Conservation (phyloP, 2,113 vertebrate genomes). For the Corythaixoides concolor region DNA sequence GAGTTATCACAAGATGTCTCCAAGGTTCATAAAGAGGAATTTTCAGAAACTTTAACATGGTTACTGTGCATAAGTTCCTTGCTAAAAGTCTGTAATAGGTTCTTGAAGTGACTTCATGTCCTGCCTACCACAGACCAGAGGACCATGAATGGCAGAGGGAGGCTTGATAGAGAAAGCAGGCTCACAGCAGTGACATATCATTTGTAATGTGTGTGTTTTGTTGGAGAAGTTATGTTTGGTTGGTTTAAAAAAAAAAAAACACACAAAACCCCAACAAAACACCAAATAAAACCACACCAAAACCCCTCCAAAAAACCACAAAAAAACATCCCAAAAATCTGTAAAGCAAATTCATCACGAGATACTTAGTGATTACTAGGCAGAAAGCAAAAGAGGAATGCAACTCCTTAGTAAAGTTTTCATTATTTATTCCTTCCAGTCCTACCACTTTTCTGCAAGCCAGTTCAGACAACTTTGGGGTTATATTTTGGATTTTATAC, state of each 20-base stretch:
- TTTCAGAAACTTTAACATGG: too few relatives aligned
- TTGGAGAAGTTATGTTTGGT: background rate
- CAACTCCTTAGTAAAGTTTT: background rate
- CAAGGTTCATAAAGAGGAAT: too few relatives aligned
- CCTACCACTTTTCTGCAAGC: background rate
- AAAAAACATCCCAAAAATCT: background rate
- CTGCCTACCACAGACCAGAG: background rate
- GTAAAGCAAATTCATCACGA: background rate
- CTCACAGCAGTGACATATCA: rapidly evolving
- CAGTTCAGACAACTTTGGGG: background rate
- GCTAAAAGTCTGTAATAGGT: background rate
- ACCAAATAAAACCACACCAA: background rate
- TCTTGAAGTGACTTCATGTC: background rate
- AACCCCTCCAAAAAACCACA: background rate
- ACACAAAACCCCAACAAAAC: background rate
- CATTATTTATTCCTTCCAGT: background rate
- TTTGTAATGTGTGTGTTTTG: background rate
- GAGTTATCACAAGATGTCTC: rapidly evolving
- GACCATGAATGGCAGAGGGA: rapidly evolving
- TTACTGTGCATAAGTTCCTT: too few relatives aligned
- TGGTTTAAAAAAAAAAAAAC: background rate
- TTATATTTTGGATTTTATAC: background rate
- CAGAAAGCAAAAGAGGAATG: background rate
- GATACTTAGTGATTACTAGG: background rate
- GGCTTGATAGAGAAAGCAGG: background rate